These are phyloP conservation scores for Conops quadrifasciatus DNA, from an alignment of 2,888 invertebrate species.

Conservation along the genomic window DNA sequence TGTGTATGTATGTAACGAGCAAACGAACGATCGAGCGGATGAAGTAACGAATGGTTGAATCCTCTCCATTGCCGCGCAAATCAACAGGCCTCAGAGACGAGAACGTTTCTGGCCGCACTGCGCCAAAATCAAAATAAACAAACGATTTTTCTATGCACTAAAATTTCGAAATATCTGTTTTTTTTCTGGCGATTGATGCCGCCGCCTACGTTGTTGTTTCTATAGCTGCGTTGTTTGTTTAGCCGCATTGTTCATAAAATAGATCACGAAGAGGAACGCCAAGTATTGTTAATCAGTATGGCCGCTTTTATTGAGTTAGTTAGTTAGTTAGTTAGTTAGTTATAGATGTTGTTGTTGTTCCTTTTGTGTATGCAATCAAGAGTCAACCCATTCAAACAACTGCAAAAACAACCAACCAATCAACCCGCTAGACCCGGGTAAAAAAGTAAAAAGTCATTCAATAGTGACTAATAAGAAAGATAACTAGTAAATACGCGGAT, in stretches of 20 bases:
- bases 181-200: background rate
- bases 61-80: background rate
- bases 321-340: background rate
- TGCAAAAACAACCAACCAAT: too few species aligned
- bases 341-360: slow-evolving; percentile 6
- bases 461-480: too few species aligned
- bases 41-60: background rate
- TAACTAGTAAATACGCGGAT: too few species aligned
- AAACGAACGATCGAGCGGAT: background rate
- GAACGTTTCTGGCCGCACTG: background rate
- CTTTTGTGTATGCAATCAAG: too few species aligned
- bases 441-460: too few species aligned
- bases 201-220: background rate
- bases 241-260: background rate
- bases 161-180: background rate
- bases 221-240: too few species aligned
- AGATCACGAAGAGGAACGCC: background rate
- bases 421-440: too few species aligned
- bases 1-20: background rate
- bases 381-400: too few species aligned
- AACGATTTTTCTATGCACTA: background rate
- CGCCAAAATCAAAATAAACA: background rate
- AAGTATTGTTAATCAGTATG: slow-evolving; percentile 11
- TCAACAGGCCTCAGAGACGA: background rate
- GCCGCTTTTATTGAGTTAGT: slow-evolving; percentile 18